Conservation (phyloP, 2,888 invertebrate genomes). For the Phortica okadai region DNA sequence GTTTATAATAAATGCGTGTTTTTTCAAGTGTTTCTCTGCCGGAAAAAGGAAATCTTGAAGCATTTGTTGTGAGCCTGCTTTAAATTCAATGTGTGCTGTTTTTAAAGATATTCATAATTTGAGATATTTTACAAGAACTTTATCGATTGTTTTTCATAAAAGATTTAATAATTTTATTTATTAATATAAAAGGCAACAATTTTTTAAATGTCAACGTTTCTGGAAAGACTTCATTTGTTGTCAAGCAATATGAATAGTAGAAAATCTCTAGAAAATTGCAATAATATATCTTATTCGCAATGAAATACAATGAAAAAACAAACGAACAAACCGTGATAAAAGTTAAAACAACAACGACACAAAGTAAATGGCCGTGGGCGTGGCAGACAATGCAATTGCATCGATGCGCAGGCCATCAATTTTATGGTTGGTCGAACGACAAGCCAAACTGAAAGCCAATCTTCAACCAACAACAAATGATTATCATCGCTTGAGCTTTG, state of each 20-base stretch:
- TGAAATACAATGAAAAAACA: conserved; percentile 39
- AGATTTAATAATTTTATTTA: neutral
- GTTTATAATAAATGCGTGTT: conserved; percentile 7
- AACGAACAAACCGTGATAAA: neutral
- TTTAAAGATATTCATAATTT: neutral
- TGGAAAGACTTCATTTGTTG: neutral
- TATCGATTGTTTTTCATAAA: neutral
- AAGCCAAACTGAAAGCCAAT: neutral
- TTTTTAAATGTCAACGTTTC: neutral
- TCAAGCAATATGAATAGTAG: conserved; percentile 25
- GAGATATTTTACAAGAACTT: neutral
- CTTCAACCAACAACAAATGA: conserved; percentile 41
- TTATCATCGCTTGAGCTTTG: conserved; percentile 49
- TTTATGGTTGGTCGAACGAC: conserved; percentile 29
- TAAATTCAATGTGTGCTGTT: conserved; percentile 62
- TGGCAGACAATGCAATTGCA: conserved; percentile 33
- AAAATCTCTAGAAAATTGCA: conserved; percentile 70
- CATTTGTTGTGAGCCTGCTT: conserved; percentile 55
- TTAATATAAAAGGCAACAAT: neutral
- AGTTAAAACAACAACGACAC: conserved; percentile 26
- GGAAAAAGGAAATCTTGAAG: neutral
- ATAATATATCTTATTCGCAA: conserved; percentile 63
- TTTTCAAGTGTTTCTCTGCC: neutral
- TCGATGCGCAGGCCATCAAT: conserved; percentile 49
- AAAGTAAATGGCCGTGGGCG: conserved; percentile 51